Evolutionary conservation across 2,888 invertebrate species (phyloP).

Genomic region (Pilophorus perplexus): DNA sequence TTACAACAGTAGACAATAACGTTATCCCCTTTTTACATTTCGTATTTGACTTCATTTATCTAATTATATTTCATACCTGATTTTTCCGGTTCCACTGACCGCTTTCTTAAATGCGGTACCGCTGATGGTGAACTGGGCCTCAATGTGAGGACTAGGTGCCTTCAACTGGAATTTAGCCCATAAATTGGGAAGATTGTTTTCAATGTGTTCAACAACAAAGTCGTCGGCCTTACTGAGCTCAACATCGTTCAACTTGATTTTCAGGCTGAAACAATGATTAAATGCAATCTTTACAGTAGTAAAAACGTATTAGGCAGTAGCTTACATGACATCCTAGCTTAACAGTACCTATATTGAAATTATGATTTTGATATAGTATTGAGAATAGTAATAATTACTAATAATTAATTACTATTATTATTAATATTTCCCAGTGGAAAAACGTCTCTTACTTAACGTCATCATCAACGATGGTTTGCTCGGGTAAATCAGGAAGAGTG

Average conservation of each 20-base stretch:
- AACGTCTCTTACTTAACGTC: constrained; percentile 28
- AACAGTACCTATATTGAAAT: no score
- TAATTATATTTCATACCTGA: no score
- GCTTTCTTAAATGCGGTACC: constrained; percentile 35
- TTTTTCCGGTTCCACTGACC: constrained; percentile 31
- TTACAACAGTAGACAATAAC: no score
- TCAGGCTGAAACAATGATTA: constrained; percentile 22
- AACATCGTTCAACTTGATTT: constrained; percentile 17
- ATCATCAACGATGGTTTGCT: constrained; percentile 22
- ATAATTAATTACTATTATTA: no score
- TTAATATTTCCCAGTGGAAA: no score
- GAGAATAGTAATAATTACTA: no score
- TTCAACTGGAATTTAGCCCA: constrained; percentile 40
- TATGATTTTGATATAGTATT: no score
- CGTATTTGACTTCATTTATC: no score
- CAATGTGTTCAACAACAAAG: constrained; percentile 33
- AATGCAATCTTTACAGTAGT: no score
- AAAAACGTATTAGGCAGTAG: no score
- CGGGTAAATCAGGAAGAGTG: constrained; percentile 28
- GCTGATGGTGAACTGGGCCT: constrained; percentile 29
- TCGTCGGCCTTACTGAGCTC: constrained; percentile 31
- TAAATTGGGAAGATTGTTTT: constrained; percentile 38
- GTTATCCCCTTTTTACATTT: no score
- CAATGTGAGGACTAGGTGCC: constrained; percentile 21
- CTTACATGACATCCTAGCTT: no score